Evolutionary conservation across 2,113 vertebrate species (phyloP).

Genomic region (Mionectes macconnelli): DNA sequence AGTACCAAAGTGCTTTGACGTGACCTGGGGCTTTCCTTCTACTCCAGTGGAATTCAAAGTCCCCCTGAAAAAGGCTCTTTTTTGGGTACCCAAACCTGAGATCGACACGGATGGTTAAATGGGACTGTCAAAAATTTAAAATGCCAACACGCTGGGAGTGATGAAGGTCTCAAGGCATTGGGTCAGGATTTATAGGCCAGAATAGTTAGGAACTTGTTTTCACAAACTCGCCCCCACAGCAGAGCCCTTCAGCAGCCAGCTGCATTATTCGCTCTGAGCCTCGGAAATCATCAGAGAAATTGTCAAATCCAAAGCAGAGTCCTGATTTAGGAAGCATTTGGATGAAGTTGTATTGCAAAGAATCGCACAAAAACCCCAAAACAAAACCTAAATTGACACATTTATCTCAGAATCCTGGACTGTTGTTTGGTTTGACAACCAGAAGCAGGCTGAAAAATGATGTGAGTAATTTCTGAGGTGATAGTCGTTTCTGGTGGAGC

Average conservation of each 20-base stretch:
- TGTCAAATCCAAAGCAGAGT: neutral
- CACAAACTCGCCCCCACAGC: neutral
- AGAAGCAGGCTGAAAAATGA: neutral
- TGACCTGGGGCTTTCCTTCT: neutral
- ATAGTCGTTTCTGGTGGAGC: neutral
- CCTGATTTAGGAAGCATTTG: neutral
- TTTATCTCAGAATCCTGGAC: neutral
- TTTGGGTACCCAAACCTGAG: neutral
- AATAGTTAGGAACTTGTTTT: neutral
- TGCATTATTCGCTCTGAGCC: neutral
- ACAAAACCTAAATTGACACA: neutral
- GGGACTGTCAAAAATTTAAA: constrained; percentile 20
- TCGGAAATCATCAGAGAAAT: neutral
- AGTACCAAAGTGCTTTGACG: neutral
- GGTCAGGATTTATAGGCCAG: neutral
- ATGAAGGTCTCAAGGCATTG: neutral
- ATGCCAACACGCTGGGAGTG: neutral
- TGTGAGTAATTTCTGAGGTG: neutral
- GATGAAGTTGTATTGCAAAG: neutral
- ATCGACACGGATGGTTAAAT: neutral
- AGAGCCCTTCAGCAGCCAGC: neutral
- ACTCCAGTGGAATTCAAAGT: neutral
- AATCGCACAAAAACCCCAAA: neutral
- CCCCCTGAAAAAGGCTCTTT: neutral
- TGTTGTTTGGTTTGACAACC: neutral